Evolutionary conservation across 2,888 invertebrate species (phyloP).

Genomic region (Stratiomys singularior): DNA sequence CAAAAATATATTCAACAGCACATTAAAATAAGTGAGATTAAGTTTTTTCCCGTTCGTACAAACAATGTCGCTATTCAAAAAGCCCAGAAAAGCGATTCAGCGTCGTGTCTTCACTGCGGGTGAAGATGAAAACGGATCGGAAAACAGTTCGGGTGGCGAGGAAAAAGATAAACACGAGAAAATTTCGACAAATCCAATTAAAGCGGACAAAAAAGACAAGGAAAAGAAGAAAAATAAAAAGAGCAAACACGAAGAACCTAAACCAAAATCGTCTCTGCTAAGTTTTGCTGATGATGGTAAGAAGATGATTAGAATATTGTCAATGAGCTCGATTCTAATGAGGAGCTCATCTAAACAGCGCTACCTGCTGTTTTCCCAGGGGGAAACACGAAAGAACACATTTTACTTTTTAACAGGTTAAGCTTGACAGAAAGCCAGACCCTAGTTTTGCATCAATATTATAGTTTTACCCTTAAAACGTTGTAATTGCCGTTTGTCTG

Average conservation of each 20-base stretch:
- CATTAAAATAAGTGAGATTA: neutral
- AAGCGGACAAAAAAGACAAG: constrained; percentile 52
- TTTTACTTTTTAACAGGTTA: too few relatives aligned
- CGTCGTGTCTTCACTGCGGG: constrained; percentile 78
- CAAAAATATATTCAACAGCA: neutral
- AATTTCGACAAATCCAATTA: constrained; percentile 55
- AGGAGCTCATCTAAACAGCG: too few relatives aligned
- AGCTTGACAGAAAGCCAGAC: too few relatives aligned
- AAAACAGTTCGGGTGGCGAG: constrained; percentile 65
- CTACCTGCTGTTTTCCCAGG: too few relatives aligned
- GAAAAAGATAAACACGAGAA: constrained; percentile 63
- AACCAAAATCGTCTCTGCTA: constrained; percentile 70
- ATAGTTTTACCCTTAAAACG: too few relatives aligned
- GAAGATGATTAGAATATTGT: constrained; percentile 53
- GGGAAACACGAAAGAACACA: too few relatives aligned
- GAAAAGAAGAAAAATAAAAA: constrained; percentile 54
- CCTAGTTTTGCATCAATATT: too few relatives aligned
- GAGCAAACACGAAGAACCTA: constrained; percentile 64
- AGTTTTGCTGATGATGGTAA: constrained; percentile 84
- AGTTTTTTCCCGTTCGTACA: neutral
- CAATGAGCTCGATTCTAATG: too few relatives aligned
- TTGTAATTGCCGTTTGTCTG: too few relatives aligned
- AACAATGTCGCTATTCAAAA: constrained; percentile 84
- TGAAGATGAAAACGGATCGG: constrained; percentile 74
- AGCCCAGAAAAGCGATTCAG: constrained; percentile 86